Evolutionary conservation across 2,113 vertebrate genomes (phyloP), one percentile per base, ranked within the genome.

Genomic region (Solenodon paradoxus): DNA sequence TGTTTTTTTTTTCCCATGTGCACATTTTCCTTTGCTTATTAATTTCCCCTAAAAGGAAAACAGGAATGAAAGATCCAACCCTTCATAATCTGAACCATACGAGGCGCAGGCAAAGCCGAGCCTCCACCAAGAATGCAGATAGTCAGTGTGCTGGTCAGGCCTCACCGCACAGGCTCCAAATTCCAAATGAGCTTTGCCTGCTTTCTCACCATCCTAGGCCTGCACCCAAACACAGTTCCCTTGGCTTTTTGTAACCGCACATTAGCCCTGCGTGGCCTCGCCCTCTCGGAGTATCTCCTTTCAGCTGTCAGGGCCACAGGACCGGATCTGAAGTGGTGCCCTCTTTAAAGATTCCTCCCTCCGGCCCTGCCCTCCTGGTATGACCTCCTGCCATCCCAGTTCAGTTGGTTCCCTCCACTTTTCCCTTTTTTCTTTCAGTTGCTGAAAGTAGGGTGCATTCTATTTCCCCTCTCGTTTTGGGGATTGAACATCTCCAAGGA

Each of bases 21-120:
- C 47, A 71, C 28, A 49, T 88, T 85, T 96, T 95, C 77, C 66
- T 94, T 94, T 96, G 85, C 86, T 96, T 82, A 80, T 88, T 96
- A 95, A 93, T 91, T 96, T 78, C 30, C 45, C 38, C 35, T 81
- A 32, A 91, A 89, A 93, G 57, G 78, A 88, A 96, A 94, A 78
- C 66, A 69, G n/a, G 68, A 96, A 92, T 86, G 79, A 82, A 95
- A 89, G 80, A 69, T 78, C 88, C 68, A 95, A 53, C 72, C 26
- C 30, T 94, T 59, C 47, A 49, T 96, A 93, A 97, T 93, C 16
- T 1, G 35, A 97, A 93, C 89, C 86, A 91, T 74, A 59, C 4
- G 9, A 89, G 45, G 57, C 82, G 68, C 86, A 86, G 57, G 61
- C 47, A 82, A 88, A 79, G n/a, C 11, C 26, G 77, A 71, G 30